phyloP scores from a whole-genome alignment of 2,888 invertebrate genomes.

The Iselma pallidipennis region DNA sequence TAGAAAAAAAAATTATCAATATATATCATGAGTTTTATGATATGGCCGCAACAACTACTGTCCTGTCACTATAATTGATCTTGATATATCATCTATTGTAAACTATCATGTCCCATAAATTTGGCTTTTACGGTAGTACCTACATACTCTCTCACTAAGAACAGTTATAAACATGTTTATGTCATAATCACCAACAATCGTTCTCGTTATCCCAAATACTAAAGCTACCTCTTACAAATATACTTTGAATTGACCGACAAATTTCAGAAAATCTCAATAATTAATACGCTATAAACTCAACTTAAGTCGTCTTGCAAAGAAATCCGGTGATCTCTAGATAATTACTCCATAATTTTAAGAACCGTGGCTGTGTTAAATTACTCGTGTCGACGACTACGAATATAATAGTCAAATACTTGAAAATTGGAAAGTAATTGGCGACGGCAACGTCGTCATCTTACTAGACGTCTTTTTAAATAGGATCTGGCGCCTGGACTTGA shows the following conservation, averaged over 20 bases:
- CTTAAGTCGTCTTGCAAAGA: neutral
- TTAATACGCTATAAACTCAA: neutral
- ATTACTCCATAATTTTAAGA: slow-evolving; percentile 1
- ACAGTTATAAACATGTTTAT: neutral
- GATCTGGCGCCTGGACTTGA: slow-evolving; percentile 18
- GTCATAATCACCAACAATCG: neutral
- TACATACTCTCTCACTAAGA: neutral
- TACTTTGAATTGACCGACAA: too few species aligned
- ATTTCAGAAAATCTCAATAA: too few species aligned
- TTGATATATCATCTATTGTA: neutral
- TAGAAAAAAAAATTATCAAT: too few species aligned
- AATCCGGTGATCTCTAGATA: neutral
- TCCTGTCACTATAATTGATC: neutral
- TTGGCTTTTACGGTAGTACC: neutral
- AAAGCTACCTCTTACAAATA: too few species aligned
- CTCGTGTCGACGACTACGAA: slow-evolving; percentile 11
- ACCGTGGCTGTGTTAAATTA: slow-evolving; percentile 13
- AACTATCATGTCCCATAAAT: neutral
- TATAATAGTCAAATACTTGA: neutral
- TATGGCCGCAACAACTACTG: neutral
- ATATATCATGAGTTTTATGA: neutral
- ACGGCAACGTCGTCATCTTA: slow-evolving; percentile 8
- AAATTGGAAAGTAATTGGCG: neutral
- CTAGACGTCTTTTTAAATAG: slow-evolving; percentile 3
- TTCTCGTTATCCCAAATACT: too few species aligned